A percentile compares a stretch with the other conserved stretches of the same genome.
These are phyloP conservation scores for Euphydryas editha DNA, from an alignment of 2,888 invertebrate species.

Conservation along the genomic window DNA sequence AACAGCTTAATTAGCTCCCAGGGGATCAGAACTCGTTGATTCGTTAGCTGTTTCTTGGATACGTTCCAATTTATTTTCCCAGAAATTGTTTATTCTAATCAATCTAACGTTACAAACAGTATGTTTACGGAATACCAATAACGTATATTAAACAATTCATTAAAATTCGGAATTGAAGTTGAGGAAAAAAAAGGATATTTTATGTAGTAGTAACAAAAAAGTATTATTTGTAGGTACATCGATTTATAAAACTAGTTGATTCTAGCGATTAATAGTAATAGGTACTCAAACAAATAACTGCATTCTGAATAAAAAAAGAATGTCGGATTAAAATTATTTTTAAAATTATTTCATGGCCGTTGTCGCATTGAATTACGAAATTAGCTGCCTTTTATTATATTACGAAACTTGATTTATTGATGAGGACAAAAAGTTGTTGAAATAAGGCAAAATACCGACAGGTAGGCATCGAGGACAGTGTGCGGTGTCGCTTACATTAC, in stretches of 20 bases:
- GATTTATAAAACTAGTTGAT: background rate
- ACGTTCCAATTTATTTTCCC: conserved; percentile 19
- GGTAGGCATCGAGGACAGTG: conserved; percentile 51
- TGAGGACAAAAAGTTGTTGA: conserved; percentile 56
- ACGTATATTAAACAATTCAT: conserved; percentile 14
- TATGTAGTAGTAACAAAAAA: background rate
- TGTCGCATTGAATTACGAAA: conserved; percentile 35
- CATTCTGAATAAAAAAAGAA: background rate
- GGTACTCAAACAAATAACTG: background rate
- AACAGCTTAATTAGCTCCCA: conserved; percentile 8
- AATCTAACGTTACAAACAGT: conserved; percentile 19
- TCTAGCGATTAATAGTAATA: background rate
- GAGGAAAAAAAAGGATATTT: background rate
- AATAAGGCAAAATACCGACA: conserved; percentile 51
- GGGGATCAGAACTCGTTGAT: conserved; percentile 10
- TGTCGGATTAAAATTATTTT: conserved; percentile 7
- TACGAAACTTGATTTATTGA: conserved; percentile 47
- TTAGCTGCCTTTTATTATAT: conserved; percentile 33
- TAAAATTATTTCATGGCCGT: conserved; percentile 18
- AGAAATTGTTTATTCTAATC: conserved; percentile 25
- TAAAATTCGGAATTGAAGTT: conserved; percentile 7
- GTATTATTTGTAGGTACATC: background rate
- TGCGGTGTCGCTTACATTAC: conserved; percentile 59
- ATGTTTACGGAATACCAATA: conserved; percentile 25
- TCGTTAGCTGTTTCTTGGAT: conserved; percentile 5